A percentile compares a stretch with the other conserved stretches of the same genome.
Evolutionary conservation across 2,797 vertebrate genomes (phyloP).

Genomic region (Danio choprae): DNA sequence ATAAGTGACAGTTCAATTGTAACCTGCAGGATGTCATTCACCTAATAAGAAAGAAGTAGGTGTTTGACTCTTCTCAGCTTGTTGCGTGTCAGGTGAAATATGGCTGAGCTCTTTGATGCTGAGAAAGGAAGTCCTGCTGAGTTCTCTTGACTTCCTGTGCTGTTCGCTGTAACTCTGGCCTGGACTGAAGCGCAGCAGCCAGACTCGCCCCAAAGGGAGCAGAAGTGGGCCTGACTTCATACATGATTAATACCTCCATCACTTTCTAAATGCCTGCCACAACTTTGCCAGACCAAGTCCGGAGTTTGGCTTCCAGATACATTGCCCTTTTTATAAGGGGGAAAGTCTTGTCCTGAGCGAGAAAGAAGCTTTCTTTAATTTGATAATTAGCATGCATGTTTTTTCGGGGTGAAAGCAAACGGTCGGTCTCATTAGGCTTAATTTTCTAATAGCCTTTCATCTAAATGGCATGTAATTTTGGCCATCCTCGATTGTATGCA

Average conservation of each 20-base stretch:
- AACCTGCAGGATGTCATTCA: constrained; percentile 30
- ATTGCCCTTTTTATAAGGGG: constrained; percentile 68
- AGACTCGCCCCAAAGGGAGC: constrained; percentile 65
- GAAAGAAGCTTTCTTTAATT: constrained; percentile 84
- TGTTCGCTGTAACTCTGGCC: constrained; percentile 51
- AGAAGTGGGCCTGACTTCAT: constrained; percentile 81
- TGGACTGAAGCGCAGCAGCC: constrained; percentile 43
- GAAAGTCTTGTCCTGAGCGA: constrained; percentile 60
- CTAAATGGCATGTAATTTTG: constrained; percentile 79
- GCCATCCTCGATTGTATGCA: constrained; percentile 75
- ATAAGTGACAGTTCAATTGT: constrained; percentile 9
- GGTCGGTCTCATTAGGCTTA: constrained; percentile 84
- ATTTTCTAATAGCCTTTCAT: constrained; percentile 85
- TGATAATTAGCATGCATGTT: constrained; percentile 82
- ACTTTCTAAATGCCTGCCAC: constrained; percentile 81
- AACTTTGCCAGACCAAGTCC: constrained; percentile 74
- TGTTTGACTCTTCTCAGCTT: constrained; percentile 33
- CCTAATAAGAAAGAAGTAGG: constrained; percentile 26
- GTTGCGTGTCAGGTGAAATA: constrained; percentile 73
- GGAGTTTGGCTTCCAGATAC: constrained; percentile 80
- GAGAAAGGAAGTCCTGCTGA: constrained; percentile 63
- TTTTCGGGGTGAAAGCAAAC: constrained; percentile 79
- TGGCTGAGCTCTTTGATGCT: constrained; percentile 55
- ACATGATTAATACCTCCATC: constrained; percentile 86
- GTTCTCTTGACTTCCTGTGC: constrained; percentile 70